These are phyloP conservation scores for Itoplectis maculator DNA, from an alignment of 2,888 invertebrate species.

Conservation along the genomic window DNA sequence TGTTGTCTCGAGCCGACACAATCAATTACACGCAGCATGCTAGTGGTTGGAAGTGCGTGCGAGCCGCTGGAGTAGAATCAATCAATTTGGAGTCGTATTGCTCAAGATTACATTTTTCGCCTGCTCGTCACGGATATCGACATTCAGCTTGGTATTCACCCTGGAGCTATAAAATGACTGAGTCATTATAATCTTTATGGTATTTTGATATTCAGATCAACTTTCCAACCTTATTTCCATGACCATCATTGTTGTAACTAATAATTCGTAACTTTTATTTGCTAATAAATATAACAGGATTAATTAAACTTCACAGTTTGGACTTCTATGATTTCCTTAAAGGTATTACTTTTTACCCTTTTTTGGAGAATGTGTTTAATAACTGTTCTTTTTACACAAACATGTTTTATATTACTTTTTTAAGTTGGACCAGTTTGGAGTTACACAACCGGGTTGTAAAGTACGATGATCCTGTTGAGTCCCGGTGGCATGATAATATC, in stretches of 20 bases:
- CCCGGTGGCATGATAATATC: slow-evolving; percentile 19
- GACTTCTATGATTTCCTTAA: neutral
- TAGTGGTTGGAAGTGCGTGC: slow-evolving; percentile 11
- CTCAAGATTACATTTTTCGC: neutral
- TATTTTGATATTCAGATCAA: too few species aligned
- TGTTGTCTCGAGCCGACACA: neutral
- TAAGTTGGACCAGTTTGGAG: neutral
- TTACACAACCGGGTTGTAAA: neutral
- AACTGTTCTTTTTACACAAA: too few species aligned
- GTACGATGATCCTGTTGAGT: slow-evolving; percentile 3
- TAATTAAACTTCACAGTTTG: too few species aligned
- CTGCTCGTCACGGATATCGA: neutral
- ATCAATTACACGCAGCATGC: slow-evolving; percentile 15
- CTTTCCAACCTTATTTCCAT: too few species aligned
- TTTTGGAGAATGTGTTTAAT: neutral
- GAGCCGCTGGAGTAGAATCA: neutral
- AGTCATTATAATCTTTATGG: too few species aligned
- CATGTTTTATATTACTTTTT: too few species aligned
- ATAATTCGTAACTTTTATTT: too few species aligned
- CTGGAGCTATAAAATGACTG: too few species aligned
- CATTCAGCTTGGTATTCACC: too few species aligned
- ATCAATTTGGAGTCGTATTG: neutral
- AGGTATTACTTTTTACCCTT: neutral
- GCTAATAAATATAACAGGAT: too few species aligned
- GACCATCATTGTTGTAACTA: too few species aligned